phyloP scores from a whole-genome alignment of 2,113 vertebrate genomes.

The Leptodactylus fuscus region DNA sequence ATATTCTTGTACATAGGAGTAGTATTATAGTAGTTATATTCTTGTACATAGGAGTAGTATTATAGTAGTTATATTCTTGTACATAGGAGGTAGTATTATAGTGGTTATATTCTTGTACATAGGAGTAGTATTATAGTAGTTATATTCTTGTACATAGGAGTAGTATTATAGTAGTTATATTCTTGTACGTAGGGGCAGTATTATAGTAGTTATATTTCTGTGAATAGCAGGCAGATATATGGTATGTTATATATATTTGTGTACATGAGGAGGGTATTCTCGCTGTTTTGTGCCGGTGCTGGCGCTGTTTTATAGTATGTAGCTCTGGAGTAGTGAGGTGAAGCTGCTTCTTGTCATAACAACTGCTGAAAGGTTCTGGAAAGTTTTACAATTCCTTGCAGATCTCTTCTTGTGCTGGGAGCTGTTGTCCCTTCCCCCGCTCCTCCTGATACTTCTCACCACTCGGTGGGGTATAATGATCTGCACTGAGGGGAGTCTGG shows the following conservation, averaged over 20 bases:
- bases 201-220: conserved; percentile 11
- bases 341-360: too few species aligned
- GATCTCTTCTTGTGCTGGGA: too few species aligned
- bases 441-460: too few species aligned
- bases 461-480: too few species aligned
- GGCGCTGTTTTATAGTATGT: neutral
- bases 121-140: neutral
- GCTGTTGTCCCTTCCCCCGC: neutral
- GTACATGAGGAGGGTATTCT: neutral
- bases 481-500: too few species aligned
- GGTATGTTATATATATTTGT: neutral
- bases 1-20: too few species aligned
- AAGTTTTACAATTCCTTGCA: too few species aligned
- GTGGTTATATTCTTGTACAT: neutral
- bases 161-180: too few species aligned
- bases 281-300: neutral
- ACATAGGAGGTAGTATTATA: too few species aligned
- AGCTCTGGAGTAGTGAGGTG: too few species aligned
- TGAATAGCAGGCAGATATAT: neutral
- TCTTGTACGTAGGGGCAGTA: too few species aligned
- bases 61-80: conserved; percentile 12
- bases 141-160: conserved; percentile 8
- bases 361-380: too few species aligned
- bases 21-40: conserved; percentile 4
- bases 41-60: neutral